Evolutionary conservation across 2,888 invertebrate species (phyloP), one percentile per base, ranked within the genome.

Genomic region (Panzeria rudis): DNA sequence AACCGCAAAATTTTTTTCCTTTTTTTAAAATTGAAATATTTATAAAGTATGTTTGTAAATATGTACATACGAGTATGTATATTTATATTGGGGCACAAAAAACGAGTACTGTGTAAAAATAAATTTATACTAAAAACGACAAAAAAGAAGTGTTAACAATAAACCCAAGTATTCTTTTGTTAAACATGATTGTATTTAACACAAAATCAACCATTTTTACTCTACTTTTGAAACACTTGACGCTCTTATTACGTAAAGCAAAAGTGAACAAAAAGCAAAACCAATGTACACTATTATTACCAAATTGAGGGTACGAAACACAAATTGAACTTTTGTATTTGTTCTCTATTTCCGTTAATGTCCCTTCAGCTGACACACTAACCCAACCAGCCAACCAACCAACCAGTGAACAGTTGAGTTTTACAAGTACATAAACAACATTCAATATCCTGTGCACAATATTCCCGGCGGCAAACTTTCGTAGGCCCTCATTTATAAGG

Each of bases 351-450:
- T 84, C 71, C 80, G 76, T 84, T 78, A 41, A 62, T 84, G 72
- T 83, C 78, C 84, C 76, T 79, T 75, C 66, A 76, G 68, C 83
- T 88, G 88, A 88, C 88, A 88, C 84, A 88, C 85, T 88, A 86
- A 88, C 87, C 87, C 86, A 86, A 84, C 78, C 80, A 80, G 11
- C 11, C 59, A 78, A 52, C 29, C 62, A 75, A 50, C 50, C 52
- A 72, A 44, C 69, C 81, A 72, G 41, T 25, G 25, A 71, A 15
- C 69, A 56, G 20, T 54, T 73, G 56, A 76, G 17, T 25, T 56
- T 17, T 17, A 52, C 80, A 44, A 69, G 17, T 78, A 62, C 54
- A 59, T 3, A 29, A 54, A 13, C 62, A 61, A n/a, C 13, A n/a
- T 35, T 52, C n/a, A 35, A 75, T 75, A 79, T 84, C 75, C 83